Conservation (phyloP, 2,888 invertebrate genomes). For the Epistrophe eligans region DNA sequence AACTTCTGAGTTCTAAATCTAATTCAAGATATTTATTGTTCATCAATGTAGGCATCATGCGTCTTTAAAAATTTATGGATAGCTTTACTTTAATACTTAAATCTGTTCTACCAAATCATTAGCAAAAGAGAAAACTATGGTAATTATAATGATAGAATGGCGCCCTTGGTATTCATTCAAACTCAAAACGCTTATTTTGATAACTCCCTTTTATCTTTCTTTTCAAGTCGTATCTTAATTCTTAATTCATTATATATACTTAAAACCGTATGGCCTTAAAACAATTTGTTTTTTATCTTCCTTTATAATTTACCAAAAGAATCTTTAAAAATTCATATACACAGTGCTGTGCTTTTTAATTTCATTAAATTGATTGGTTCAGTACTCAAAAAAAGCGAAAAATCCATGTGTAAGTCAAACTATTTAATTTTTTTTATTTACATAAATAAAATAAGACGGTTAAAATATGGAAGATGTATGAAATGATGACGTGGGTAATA, state of each 20-base stretch:
- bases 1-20: too few relatives aligned
- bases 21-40: too few relatives aligned
- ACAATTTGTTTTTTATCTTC: conserved; percentile 3
- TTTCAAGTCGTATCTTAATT: neutral
- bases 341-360: neutral
- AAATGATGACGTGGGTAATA: too few relatives aligned
- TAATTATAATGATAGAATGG: neutral
- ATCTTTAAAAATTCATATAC: neutral
- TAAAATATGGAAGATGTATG: too few relatives aligned
- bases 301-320: neutral
- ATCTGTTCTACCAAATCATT: neutral
- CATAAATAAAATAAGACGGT: too few relatives aligned
- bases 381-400: too few relatives aligned
- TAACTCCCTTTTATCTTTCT: neutral
- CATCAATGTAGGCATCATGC: too few relatives aligned
- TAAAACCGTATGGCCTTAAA: neutral
- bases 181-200: neutral
- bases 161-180: neutral
- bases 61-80: too few relatives aligned
- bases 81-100: neutral
- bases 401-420: too few relatives aligned
- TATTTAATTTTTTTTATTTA: too few relatives aligned
- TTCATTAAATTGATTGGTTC: too few relatives aligned
- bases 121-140: neutral
- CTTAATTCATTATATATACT: conserved; percentile 7